Conservation (phyloP, 2,888 invertebrate species). For the Alitta virens region DNA sequence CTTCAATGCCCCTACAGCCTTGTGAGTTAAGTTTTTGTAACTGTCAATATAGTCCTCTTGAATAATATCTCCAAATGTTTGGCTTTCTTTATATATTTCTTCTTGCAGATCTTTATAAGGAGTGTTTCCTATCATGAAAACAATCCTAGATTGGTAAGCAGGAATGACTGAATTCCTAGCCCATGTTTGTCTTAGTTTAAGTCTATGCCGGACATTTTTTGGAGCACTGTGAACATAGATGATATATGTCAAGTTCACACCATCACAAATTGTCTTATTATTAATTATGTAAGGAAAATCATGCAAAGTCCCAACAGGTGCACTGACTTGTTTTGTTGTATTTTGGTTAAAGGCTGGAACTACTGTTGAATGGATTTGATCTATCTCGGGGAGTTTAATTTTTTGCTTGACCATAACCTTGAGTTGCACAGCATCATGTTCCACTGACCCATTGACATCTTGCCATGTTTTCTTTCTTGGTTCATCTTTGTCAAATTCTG, state of each 20-base stretch:
- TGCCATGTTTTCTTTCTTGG: too few relatives aligned
- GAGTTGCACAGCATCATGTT: too few relatives aligned
- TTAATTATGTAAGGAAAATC: background rate
- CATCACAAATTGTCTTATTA: background rate
- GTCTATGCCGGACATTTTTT: background rate
- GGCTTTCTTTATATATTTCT: slow-evolving; percentile 36
- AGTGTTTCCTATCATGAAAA: slow-evolving; percentile 12
- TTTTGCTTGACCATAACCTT: too few relatives aligned
- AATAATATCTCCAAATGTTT: slow-evolving; percentile 44
- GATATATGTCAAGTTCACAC: background rate
- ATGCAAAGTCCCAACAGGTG: background rate
- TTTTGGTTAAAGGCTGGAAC: too few relatives aligned
- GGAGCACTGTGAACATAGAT: slow-evolving; percentile 8
- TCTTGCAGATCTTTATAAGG: slow-evolving; percentile 27
- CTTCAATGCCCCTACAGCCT: slow-evolving; percentile 54
- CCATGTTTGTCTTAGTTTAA: slow-evolving; percentile 5
- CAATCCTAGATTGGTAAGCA: background rate
- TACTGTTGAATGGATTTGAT: too few relatives aligned
- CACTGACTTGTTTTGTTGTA: too few relatives aligned
- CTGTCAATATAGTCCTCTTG: slow-evolving; percentile 32
- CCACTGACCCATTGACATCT: too few relatives aligned
- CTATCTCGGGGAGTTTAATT: too few relatives aligned
- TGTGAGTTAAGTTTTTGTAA: slow-evolving; percentile 57
- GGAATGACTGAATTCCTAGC: background rate
- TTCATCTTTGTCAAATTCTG: too few relatives aligned